Percentiles rank a stretch among this genome's conserved stretches.
These are phyloP conservation scores for Molothrus ater DNA, from an alignment of 2,797 vertebrate species.

Conservation along the genomic window DNA sequence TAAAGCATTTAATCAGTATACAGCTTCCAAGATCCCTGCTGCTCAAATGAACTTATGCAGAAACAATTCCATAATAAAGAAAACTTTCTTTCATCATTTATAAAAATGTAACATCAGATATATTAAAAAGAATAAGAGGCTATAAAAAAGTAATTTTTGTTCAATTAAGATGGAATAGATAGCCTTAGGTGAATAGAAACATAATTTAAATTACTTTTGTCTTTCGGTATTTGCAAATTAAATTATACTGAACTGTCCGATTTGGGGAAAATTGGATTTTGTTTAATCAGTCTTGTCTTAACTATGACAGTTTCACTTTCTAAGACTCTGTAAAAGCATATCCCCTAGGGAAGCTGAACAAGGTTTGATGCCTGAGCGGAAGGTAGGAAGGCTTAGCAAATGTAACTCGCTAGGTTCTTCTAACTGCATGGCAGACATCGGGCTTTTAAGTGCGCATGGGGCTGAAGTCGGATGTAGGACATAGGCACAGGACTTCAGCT, in stretches of 20 bases:
- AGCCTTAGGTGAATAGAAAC: neutral
- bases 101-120: neutral
- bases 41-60: neutral
- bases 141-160: neutral
- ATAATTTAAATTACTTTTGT: conserved; percentile 17
- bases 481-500: fast-evolving
- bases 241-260: conserved; percentile 32
- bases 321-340: neutral
- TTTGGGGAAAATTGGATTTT: neutral
- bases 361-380: neutral
- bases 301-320: conserved; percentile 6
- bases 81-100: neutral
- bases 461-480: neutral
- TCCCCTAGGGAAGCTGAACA: neutral
- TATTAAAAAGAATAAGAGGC: neutral
- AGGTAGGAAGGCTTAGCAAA: neutral
- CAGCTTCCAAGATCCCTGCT: neutral
- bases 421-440: neutral
- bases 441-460: neutral
- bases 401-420: neutral
- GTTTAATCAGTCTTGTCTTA: conserved; percentile 40
- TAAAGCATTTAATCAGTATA: neutral
- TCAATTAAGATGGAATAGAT: neutral
- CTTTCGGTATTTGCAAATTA: conserved; percentile 34
- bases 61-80: neutral